Conservation (phyloP, 2,797 vertebrate genomes). For the Syncerus caffer region DNA sequence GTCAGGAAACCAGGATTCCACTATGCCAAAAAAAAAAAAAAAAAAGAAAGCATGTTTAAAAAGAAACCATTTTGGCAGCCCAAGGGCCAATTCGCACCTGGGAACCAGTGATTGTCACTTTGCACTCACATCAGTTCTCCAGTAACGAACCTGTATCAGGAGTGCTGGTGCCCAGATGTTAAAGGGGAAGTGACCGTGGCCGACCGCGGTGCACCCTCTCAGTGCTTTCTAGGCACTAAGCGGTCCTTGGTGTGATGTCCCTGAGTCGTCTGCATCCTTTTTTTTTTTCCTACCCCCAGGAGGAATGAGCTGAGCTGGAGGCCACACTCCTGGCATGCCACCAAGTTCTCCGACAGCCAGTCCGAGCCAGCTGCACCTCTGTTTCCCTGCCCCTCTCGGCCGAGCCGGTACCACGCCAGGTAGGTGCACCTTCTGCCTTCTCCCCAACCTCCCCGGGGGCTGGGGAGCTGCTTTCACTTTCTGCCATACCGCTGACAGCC, state of each 20-base stretch:
- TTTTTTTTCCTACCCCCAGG: slow-evolving; percentile 78
- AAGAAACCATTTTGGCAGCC: not conserved
- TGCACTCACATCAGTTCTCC: no score
- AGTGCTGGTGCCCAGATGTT: rapidly evolving
- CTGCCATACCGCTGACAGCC: rapidly evolving
- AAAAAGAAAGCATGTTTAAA: no score
- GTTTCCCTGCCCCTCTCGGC: slow-evolving; percentile 87
- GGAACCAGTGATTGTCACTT: not conserved
- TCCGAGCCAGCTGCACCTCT: slow-evolving; percentile 86
- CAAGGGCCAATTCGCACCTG: not conserved
- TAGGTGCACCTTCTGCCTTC: slow-evolving; percentile 75
- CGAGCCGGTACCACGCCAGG: slow-evolving; percentile 91
- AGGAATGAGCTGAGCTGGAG: slow-evolving; percentile 93
- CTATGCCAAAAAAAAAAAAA: no score
- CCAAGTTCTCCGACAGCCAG: slow-evolving; percentile 94
- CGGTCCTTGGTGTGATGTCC: no score
- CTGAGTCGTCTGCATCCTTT: slow-evolving; percentile 15
- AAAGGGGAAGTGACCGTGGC: not conserved
- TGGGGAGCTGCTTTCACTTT: no score
- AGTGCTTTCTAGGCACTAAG: rapidly evolving
- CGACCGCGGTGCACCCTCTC: no score
- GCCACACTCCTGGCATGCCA: slow-evolving; percentile 98
- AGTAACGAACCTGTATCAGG: not conserved
- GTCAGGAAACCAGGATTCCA: no score
- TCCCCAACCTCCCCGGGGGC: no score